phyloP scores from a whole-genome alignment of 2,797 vertebrate species.

The Ctenosaura bakeri region DNA sequence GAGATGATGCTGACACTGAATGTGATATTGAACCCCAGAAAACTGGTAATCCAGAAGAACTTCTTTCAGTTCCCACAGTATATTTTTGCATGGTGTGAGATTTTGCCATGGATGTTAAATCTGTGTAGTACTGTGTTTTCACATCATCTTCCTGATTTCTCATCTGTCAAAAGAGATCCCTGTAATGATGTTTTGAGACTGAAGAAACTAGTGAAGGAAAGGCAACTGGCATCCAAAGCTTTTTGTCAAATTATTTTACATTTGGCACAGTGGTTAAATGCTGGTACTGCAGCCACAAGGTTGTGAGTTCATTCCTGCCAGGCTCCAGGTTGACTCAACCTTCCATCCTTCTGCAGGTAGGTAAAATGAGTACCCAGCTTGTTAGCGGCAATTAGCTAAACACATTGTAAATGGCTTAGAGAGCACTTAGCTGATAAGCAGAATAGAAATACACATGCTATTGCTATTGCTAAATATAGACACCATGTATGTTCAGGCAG shows the following conservation, averaged over 20 bases:
- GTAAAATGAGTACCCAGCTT: no score
- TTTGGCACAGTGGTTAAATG: no score
- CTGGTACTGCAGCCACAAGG: no score
- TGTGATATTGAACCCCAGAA: constrained; percentile 32
- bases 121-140: constrained; percentile 60
- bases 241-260: not conserved
- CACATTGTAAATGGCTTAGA: no score
- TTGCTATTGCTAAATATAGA: not conserved
- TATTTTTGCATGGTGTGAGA: rapidly evolving
- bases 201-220: not conserved
- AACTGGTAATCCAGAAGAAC: rapidly evolving
- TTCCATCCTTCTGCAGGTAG: no score
- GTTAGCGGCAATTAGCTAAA: no score
- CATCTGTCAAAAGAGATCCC: constrained; percentile 75
- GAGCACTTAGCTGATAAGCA: no score
- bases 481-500: no score
- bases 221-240: no score
- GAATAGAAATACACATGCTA: no score
- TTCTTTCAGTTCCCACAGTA: rapidly evolving
- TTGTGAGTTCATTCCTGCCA: no score
- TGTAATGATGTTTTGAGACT: not conserved
- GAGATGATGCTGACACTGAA: rapidly evolving
- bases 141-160: constrained; percentile 78
- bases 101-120: constrained; percentile 43
- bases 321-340: no score